Percentiles rank a stretch among this genome's conserved stretches.
phyloP scores from a whole-genome alignment of 2,797 vertebrate genomes.

The Cynopterus sphinx region DNA sequence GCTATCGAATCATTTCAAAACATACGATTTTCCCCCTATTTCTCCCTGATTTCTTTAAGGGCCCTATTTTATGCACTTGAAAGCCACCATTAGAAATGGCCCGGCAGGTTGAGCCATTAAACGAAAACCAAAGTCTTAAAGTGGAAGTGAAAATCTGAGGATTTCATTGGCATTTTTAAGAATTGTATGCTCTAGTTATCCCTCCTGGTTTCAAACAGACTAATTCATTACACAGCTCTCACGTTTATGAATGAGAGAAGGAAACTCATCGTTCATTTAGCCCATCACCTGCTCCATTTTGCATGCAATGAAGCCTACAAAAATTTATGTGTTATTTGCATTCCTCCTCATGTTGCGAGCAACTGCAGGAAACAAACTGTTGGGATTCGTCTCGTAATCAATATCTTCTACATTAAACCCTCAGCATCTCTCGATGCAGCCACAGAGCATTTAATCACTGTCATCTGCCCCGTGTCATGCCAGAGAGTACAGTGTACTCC shows the following conservation, averaged over 20 bases:
- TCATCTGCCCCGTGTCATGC: slow-evolving; percentile 73
- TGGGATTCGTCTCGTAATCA: slow-evolving; percentile 77
- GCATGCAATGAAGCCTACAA: slow-evolving; percentile 8
- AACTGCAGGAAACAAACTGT: slow-evolving; percentile 78
- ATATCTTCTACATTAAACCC: slow-evolving; percentile 80
- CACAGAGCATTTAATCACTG: slow-evolving; percentile 83
- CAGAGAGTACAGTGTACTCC: slow-evolving; percentile 62
- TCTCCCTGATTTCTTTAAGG: neutral
- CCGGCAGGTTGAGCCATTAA: neutral
- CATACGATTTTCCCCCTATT: neutral
- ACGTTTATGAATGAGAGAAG: slow-evolving; percentile 21
- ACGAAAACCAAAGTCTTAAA: neutral
- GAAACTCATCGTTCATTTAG: neutral
- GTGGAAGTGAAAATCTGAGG: neutral
- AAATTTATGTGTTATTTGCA: slow-evolving; percentile 68
- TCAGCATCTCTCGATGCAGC: slow-evolving; percentile 75
- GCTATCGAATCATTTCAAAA: neutral
- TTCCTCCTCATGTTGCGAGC: slow-evolving; percentile 71
- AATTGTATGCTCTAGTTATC: neutral
- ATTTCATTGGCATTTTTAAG: neutral
- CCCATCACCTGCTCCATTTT: neutral
- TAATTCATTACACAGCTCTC: neutral
- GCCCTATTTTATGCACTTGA: neutral
- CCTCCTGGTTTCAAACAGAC: neutral
- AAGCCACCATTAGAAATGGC: neutral